A percentile compares a stretch with the other conserved stretches of the same genome.
Conservation (phyloP, 1,140 invertebrate species). For the Whitmania pigra region DNA sequence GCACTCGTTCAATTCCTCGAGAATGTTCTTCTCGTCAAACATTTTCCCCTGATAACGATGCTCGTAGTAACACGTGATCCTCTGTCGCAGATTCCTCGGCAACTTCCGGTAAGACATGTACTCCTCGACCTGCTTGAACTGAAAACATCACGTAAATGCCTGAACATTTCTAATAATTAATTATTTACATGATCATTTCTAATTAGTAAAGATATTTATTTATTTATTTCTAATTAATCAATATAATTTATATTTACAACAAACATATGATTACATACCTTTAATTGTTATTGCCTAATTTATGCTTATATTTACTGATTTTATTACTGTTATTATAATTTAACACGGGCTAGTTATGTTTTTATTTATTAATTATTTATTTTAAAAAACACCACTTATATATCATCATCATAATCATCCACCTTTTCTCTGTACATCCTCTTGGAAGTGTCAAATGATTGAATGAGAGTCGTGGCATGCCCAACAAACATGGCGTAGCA, state of each 20-base stretch:
- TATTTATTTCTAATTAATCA: neutral
- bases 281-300: no score
- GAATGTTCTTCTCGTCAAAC: constrained; percentile 80
- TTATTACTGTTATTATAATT: neutral
- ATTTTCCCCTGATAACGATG: constrained; percentile 52
- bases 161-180: no score
- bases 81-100: constrained; percentile 76
- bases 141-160: neutral
- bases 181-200: no score
- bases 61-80: constrained; percentile 93
- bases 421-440: constrained; percentile 95
- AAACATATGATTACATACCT: no score
- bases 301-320: neutral
- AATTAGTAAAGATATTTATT: neutral
- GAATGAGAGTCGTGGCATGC: constrained; percentile 93
- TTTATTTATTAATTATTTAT: no score
- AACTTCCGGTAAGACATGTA: constrained; percentile 91
- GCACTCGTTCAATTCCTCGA: constrained; percentile 86
- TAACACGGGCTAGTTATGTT: no score
- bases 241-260: neutral
- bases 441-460: constrained; percentile 90
- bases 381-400: no score
- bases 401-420: neutral
- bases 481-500: constrained; percentile 96
- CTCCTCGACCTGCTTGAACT: constrained; percentile 95